Percentiles rank a stretch among this genome's conserved stretches.
phyloP scores from a whole-genome alignment of 2,113 vertebrate genomes.

The Paedocypris sp. region DNA sequence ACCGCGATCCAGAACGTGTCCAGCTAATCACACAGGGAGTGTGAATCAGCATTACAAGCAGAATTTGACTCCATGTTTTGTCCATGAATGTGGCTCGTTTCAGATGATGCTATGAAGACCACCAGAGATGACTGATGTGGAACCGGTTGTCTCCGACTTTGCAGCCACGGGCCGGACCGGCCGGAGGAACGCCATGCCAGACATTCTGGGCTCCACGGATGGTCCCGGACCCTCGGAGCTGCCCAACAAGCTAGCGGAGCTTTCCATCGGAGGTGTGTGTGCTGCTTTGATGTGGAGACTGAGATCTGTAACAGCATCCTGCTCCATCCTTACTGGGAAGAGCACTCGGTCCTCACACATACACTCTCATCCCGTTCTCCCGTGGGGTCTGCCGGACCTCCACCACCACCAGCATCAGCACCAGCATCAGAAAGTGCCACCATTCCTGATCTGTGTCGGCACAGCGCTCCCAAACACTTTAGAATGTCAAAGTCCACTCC shows the following conservation, averaged over 20 bases:
- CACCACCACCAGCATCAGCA: neutral
- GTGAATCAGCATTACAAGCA: too few relatives aligned
- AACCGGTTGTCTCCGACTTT: conserved; percentile 69
- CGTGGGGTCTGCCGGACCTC: neutral
- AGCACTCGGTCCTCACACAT: neutral
- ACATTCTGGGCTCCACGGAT: conserved; percentile 65
- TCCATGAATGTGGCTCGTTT: conserved; percentile 9
- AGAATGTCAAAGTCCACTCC: too few relatives aligned
- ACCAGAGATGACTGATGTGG: conserved; percentile 79
- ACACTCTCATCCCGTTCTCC: neutral
- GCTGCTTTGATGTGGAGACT: neutral
- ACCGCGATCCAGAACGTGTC: too few relatives aligned
- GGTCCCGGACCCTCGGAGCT: conserved; percentile 59
- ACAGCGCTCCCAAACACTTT: too few relatives aligned
- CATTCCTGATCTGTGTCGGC: too few relatives aligned
- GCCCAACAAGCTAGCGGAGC: conserved; percentile 64
- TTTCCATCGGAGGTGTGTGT: conserved; percentile 62
- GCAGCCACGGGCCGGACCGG: conserved; percentile 71
- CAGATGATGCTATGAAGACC: conserved; percentile 75
- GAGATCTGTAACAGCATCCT: neutral
- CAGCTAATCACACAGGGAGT: too few relatives aligned
- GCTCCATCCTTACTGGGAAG: neutral
- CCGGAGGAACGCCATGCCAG: conserved; percentile 75
- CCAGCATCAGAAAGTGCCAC: too few relatives aligned
- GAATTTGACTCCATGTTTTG: too few relatives aligned